These are phyloP conservation scores for Nothoprocta perdicaria DNA, from an alignment of 2,113 vertebrate genomes.

Conservation along the genomic window DNA sequence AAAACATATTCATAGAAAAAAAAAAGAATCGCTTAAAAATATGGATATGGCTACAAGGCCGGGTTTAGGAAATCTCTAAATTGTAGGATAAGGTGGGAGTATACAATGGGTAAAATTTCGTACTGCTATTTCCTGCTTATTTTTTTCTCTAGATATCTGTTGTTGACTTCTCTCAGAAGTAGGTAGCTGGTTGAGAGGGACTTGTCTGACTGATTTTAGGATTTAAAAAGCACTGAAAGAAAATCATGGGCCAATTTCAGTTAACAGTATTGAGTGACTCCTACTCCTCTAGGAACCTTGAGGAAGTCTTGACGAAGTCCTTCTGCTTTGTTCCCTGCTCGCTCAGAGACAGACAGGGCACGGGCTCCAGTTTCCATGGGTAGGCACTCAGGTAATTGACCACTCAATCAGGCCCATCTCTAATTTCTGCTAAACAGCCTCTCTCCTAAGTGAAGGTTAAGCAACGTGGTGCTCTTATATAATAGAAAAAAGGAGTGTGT, in stretches of 20 bases:
- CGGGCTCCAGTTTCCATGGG: neutral
- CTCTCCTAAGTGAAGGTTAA: neutral
- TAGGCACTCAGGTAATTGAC: neutral
- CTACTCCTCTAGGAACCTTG: neutral
- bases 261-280: neutral
- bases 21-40: neutral
- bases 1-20: neutral
- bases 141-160: neutral
- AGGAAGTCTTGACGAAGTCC: neutral
- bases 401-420: rapidly evolving
- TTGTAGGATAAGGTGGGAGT: neutral
- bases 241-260: neutral
- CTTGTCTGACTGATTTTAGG: neutral
- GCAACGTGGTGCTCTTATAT: neutral
- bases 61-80: neutral
- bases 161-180: neutral
- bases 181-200: neutral
- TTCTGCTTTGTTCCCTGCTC: rapidly evolving
- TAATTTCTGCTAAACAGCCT: neutral
- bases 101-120: neutral
- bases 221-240: neutral
- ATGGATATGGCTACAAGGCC: neutral
- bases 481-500: neutral
- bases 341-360: neutral
- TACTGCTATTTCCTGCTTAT: neutral